Conservation (phyloP, 1,140 invertebrate species). For the Lasioglossum baleicum region DNA sequence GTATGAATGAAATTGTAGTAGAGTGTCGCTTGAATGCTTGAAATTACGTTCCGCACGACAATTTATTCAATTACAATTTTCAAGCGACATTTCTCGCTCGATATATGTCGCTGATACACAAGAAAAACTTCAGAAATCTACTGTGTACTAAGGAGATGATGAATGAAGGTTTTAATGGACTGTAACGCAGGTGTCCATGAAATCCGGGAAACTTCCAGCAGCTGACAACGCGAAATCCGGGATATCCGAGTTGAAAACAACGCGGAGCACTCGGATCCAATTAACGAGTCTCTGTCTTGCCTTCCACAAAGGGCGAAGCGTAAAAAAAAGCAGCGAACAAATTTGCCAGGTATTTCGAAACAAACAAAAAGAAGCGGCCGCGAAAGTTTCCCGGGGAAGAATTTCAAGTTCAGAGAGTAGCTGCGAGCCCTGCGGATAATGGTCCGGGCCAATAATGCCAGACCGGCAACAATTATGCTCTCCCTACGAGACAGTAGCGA, state of each 20-base stretch:
- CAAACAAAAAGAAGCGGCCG: background rate
- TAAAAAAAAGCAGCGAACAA: background rate
- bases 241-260: no score
- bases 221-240: no score
- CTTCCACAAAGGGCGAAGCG: background rate
- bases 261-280: no score
- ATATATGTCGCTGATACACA: no score
- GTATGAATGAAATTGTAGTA: background rate
- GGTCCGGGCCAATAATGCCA: background rate
- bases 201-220: no score
- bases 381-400: background rate
- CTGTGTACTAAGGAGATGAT: no score
- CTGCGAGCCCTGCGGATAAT: background rate
- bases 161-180: no score
- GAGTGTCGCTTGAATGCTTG: background rate
- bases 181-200: no score
- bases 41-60: background rate
- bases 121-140: no score
- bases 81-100: no score
- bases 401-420: background rate
- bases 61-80: no score
- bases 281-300: no score
- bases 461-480: constrained; percentile 12
- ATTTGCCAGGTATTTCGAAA: background rate
- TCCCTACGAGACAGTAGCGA: background rate